These are phyloP conservation scores for Parotia lawesii DNA, from an alignment of 2,113 vertebrate genomes.

Conservation along the genomic window DNA sequence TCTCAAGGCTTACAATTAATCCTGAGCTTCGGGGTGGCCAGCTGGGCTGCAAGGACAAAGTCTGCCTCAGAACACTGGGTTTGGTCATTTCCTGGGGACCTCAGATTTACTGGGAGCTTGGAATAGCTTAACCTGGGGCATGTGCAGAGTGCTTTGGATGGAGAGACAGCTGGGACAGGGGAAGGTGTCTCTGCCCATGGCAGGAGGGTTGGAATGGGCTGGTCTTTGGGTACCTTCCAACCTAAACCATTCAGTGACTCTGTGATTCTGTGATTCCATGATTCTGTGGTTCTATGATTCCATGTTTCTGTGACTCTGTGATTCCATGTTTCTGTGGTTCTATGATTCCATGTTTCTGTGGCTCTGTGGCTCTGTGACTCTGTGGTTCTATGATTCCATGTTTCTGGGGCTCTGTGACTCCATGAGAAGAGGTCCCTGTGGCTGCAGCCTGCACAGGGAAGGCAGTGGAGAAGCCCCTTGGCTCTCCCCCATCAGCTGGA, in stretches of 20 bases:
- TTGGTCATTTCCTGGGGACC: background rate
- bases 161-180: background rate
- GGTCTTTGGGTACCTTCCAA: background rate
- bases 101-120: background rate
- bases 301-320: background rate
- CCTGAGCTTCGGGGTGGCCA: background rate
- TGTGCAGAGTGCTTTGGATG: accelerated
- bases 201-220: background rate
- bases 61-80: background rate
- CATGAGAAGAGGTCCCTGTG: background rate
- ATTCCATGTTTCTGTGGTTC: background rate
- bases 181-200: background rate
- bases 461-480: background rate
- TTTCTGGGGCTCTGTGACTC: background rate
- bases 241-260: background rate
- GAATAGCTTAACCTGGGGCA: background rate
- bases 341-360: too few relatives aligned
- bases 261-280: background rate
- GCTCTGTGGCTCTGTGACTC: background rate
- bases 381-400: too few relatives aligned
- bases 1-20: constrained; percentile 16
- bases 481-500: background rate
- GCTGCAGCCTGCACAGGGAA: background rate
- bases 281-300: background rate
- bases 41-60: background rate